A percentile compares a stretch with the other conserved stretches of the same genome.
Conservation (phyloP, 2,113 vertebrate species). For the Boulengeromyrus knoepffleri region DNA sequence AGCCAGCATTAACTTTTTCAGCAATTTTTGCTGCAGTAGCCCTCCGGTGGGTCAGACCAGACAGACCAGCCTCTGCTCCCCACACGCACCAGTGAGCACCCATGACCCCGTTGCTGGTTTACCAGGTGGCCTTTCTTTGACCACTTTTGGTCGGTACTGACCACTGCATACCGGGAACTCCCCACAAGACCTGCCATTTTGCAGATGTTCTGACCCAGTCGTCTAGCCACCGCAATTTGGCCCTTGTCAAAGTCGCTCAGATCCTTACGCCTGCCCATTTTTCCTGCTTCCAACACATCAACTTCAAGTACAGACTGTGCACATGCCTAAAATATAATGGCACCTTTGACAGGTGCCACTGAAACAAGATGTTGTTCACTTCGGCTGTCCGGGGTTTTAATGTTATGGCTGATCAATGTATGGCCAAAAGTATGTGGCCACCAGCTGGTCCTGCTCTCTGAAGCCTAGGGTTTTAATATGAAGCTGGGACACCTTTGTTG, state of each 20-base stretch:
- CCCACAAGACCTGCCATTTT: background rate
- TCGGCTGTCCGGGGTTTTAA: background rate
- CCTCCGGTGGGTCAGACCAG: background rate
- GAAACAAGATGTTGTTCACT: background rate
- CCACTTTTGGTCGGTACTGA: background rate
- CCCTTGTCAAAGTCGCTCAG: background rate
- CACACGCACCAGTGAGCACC: background rate
- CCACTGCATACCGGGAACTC: too few species aligned
- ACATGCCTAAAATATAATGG: background rate
- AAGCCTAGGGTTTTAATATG: background rate
- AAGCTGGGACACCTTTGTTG: background rate
- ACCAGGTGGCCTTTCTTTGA: background rate
- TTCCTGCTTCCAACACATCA: background rate
- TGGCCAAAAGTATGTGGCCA: background rate
- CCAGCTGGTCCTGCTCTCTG: background rate
- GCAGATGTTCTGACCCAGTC: background rate
- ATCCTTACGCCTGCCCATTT: background rate
- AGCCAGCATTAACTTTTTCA: background rate
- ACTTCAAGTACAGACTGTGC: background rate
- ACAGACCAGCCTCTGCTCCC: background rate
- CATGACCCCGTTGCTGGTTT: background rate
- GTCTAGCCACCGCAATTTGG: background rate
- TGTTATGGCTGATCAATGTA: background rate
- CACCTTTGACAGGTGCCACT: background rate
- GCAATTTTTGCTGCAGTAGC: background rate